These are phyloP conservation scores for Junonia oenone DNA, from an alignment of 2,888 invertebrate genomes.

Conservation along the genomic window DNA sequence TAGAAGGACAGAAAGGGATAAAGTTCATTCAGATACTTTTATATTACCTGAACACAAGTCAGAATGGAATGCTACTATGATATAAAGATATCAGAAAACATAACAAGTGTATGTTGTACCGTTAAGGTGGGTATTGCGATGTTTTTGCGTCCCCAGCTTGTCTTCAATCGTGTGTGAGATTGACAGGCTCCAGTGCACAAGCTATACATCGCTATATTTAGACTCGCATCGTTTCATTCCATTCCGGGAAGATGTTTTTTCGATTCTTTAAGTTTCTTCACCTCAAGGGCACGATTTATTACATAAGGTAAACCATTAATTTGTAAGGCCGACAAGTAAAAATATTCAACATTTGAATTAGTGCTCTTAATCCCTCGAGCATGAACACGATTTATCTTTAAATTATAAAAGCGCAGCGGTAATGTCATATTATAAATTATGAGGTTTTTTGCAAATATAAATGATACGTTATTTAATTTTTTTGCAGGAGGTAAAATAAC, in stretches of 20 bases:
- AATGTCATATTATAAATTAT: conserved; percentile 12
- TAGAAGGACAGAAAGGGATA: neutral
- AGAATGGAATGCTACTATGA: neutral
- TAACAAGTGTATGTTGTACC: conserved; percentile 48
- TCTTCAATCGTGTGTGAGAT: conserved; percentile 58
- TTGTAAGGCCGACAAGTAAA: neutral
- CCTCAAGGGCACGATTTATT: conserved; percentile 19
- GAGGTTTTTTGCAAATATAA: conserved; percentile 10
- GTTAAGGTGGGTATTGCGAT: conserved; percentile 49
- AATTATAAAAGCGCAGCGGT: conserved; percentile 10
- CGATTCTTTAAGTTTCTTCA: conserved; percentile 27
- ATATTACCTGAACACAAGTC: neutral
- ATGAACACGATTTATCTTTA: conserved; percentile 16
- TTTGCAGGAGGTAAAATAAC: neutral
- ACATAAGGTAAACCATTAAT: conserved; percentile 9
- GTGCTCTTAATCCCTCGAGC: conserved; percentile 8
- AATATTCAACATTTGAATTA: conserved; percentile 6
- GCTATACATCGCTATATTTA: conserved; percentile 58
- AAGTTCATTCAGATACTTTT: no score
- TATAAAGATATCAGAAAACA: conserved; percentile 39
- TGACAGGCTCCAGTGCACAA: conserved; percentile 67
- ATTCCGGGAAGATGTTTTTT: conserved; percentile 34
- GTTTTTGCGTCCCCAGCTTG: conserved; percentile 61
- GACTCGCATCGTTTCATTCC: conserved; percentile 55
- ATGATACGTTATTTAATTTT: neutral